Base-by-base conservation (phyloP, 2,888 invertebrate species). In the Muschampia plurimacula region DNA sequence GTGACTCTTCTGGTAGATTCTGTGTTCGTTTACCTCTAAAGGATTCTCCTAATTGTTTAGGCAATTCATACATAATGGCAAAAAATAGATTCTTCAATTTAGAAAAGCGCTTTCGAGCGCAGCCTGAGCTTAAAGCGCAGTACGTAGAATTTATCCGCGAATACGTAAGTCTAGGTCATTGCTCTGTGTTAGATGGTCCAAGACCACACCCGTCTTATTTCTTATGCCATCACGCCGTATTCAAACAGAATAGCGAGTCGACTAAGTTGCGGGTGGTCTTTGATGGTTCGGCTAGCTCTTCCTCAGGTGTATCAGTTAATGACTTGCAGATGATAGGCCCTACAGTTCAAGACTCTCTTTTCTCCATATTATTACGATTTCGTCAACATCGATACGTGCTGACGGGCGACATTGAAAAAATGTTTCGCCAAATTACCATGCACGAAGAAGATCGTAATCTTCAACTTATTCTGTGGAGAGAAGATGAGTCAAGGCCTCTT, bases 261-360 rank as follows among this genome's bases (percentile, higher is more conserved):
- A 80, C 80, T 2, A 79, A 79, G 41, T 46, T 81, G 0, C 70
- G 82, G 1, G 79, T 80, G 0, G 80, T 81, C 0, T 81, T 79
- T 70, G 76, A 80, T 68, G 77, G 74, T 3, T 78, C 77, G 0
- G 80, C 76, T 0, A 72, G 62, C 0, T 69, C 78, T 2, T 60
- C 78, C 0, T 77, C 79, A 8, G 79, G 80, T 10, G 41, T 65
- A 12, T 75, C 79, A 0, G 8, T 81, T 2, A 79, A 81, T 13
- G 78, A 79, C 65, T 64, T 80, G 0, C 65, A 69, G n/a, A 32
- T 67, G 8, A 72, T 78, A 59, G 81, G 79, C 3, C 79, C 77
- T 0, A 72, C 55, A 0, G 49, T 79, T 4, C 77, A 79, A 41
- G 76, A 77, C 13, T 73, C 74, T 15, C 63, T 79, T 0, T 76